Base-by-base conservation (phyloP, 2,797 vertebrate genomes). In the Vireo griseus region DNA sequence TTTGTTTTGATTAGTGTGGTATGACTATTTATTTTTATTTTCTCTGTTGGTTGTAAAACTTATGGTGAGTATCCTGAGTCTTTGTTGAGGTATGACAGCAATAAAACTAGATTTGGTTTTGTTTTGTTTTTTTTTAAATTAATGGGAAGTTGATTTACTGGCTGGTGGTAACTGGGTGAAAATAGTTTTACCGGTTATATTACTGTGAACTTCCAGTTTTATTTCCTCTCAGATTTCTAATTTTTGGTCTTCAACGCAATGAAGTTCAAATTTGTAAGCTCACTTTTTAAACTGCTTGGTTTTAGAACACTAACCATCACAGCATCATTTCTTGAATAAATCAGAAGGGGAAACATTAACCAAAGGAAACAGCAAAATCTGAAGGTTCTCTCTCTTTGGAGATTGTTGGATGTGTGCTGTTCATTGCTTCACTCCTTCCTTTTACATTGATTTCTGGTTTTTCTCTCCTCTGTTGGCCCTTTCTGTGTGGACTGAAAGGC, bases 401-500 rank as follows among this genome's bases (percentile, higher is more conserved):
- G 26, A 13, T 82, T 39, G 45, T 58, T 7, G 1, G 9, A 1
- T 44, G 18, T 47, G 14, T 71, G 40, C 73, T 95, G 83, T 83
- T 90, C 3, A n/a, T 96, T 76, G 33, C 54, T 86, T 92, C 83
- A 65, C 31, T 93, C 63, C 69, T 91, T 97, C 92, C 65, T 85
- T 94, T 93, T 94, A 25, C 95, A 94, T 89, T 98, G 96, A 98
- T 95, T 94, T 97, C 85, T 97, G 97, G 44, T 97, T 97, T 95
- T 98, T 97, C 98, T 93, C 98, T 96, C 78, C 44, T 98, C 95
- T 98, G 73, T 89, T 93, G 82, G 88, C 96, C 83, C 96, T 97
- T 98, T 96, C 97, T 96, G 89, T 97, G 96, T 98, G 98, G 98
- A 98, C 97, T 96, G 96, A 94, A 98, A 99, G 99, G 99, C 98